These are phyloP conservation scores for Incurvaria masculella DNA, from an alignment of 2,888 invertebrate species.

Conservation along the genomic window DNA sequence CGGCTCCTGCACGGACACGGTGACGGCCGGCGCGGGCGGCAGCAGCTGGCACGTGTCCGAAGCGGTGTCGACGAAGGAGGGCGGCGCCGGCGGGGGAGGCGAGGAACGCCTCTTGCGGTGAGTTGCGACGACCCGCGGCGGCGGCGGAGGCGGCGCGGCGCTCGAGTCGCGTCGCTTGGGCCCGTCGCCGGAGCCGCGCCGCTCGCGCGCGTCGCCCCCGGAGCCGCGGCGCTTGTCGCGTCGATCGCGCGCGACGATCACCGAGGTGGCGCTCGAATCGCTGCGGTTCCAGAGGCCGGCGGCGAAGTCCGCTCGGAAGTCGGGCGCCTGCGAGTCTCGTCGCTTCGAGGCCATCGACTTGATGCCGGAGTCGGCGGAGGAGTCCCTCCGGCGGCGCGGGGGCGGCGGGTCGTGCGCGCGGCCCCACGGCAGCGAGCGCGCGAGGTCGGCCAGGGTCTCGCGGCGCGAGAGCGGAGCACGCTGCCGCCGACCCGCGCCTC, in stretches of 20 bases:
- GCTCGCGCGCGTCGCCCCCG: slow-evolving; percentile 53
- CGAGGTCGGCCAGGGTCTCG: slow-evolving; percentile 85
- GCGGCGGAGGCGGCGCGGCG: slow-evolving; percentile 49
- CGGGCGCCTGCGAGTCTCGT: slow-evolving; percentile 67
- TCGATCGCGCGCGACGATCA: slow-evolving; percentile 43
- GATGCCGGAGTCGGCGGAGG: slow-evolving; percentile 83
- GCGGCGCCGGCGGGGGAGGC: slow-evolving; percentile 41
- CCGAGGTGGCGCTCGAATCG: slow-evolving; percentile 56
- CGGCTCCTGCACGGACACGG: slow-evolving; percentile 46
- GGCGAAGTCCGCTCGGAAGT: slow-evolving; percentile 68
- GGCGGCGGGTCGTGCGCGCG: slow-evolving; percentile 56
- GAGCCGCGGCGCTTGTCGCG: slow-evolving; percentile 59
- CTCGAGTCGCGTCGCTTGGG: slow-evolving; percentile 67
- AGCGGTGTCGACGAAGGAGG: slow-evolving; percentile 55
- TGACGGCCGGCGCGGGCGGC: slow-evolving; percentile 41
- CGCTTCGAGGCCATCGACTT: slow-evolving; percentile 71
- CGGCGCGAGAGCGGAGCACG: slow-evolving; percentile 73
- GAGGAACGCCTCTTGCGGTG: slow-evolving; percentile 55
- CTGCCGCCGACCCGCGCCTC: slow-evolving; percentile 35
- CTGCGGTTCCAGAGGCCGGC: slow-evolving; percentile 68
- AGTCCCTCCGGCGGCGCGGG: slow-evolving; percentile 76
- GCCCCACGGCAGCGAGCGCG: slow-evolving; percentile 81
- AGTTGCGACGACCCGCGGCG: slow-evolving; percentile 59
- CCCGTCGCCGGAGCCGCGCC: slow-evolving; percentile 67
- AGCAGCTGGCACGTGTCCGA: slow-evolving; percentile 68